Evolutionary conservation across 35 echinoderm and acorn worm genomes (phyloP).

Genomic region (Acanthaster planci): DNA sequence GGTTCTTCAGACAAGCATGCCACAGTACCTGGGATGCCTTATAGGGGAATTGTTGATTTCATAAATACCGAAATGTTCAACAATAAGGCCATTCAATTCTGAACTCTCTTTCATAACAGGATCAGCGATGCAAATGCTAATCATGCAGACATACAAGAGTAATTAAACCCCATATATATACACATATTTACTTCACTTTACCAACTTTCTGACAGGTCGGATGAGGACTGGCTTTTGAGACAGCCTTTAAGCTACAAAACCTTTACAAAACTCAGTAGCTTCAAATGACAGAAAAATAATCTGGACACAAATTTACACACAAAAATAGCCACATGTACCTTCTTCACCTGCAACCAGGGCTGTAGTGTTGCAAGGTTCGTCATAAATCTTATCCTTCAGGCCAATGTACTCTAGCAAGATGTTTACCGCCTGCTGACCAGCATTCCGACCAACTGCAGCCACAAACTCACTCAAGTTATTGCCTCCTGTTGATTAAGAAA

Average conservation of each 20-base stretch:
- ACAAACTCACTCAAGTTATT: neutral
- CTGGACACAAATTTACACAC: neutral
- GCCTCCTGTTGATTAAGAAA: neutral
- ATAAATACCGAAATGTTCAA: no score
- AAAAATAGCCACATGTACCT: neutral
- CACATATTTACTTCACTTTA: neutral
- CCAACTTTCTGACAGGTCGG: no score
- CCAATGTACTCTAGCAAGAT: slow-evolving; percentile 27
- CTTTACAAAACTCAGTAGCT: neutral
- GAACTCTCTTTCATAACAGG: no score
- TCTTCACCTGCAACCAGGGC: neutral
- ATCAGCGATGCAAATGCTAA: no score
- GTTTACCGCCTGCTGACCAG: neutral
- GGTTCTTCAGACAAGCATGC: no score
- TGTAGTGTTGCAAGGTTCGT: neutral
- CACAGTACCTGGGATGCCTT: no score
- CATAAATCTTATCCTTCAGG: neutral
- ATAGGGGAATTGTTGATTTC: no score
- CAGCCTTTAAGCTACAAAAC: no score
- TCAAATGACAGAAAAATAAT: neutral
- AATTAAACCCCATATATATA: no score
- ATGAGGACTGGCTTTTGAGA: no score
- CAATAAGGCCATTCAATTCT: no score
- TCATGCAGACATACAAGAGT: no score
- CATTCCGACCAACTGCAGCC: neutral